These are phyloP conservation scores for Melangyna quadrimaculata DNA, from an alignment of 2,888 invertebrate species.

Conservation along the genomic window DNA sequence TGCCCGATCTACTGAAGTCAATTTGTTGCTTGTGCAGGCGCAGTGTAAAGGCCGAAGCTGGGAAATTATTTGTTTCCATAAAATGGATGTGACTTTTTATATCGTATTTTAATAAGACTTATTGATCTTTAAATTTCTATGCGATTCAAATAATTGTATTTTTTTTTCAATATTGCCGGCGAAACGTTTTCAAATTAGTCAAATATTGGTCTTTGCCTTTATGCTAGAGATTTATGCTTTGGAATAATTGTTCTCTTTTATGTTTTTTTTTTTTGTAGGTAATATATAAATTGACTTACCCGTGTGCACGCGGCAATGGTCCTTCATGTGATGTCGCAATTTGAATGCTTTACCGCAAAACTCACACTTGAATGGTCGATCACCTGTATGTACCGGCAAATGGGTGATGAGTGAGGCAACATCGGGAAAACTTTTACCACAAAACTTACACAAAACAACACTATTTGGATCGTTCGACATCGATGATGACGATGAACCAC, in stretches of 20 bases:
- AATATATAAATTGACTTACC: constrained; percentile 82
- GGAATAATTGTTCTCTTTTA: constrained; percentile 26
- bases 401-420: constrained; percentile 93
- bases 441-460: constrained; percentile 94
- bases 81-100: no score
- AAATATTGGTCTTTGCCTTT: no score
- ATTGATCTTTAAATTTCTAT: no score
- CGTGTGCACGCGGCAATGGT: constrained; percentile 95
- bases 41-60: no score
- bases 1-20: no score
- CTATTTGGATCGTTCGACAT: constrained; percentile 85
- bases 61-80: no score
- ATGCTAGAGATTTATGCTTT: background rate
- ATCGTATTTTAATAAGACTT: no score
- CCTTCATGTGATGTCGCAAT: constrained; percentile 95
- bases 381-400: constrained; percentile 93
- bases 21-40: no score
- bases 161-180: no score
- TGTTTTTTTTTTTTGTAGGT: background rate
- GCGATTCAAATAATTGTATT: no score
- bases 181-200: no score
- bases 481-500: constrained; percentile 75
- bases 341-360: constrained; percentile 97
- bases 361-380: constrained; percentile 95
- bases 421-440: constrained; percentile 95